phyloP scores from a whole-genome alignment of 1,140 invertebrate genomes.

The Dendrolimus punctatus region DNA sequence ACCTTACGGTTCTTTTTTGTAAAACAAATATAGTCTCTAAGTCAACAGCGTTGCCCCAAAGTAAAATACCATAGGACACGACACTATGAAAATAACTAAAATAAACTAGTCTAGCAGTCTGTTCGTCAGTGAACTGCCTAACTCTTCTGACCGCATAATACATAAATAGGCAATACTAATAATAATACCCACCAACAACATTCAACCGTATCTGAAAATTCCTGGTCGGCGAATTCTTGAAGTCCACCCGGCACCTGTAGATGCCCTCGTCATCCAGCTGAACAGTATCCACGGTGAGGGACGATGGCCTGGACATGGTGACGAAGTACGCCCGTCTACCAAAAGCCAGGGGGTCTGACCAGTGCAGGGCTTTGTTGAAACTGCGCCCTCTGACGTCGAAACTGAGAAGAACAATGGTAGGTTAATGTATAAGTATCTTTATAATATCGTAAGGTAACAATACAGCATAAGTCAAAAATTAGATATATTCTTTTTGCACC shows the following conservation, averaged over 20 bases:
- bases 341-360: conserved; percentile 83
- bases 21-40: too few species aligned
- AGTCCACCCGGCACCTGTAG: conserved; percentile 92
- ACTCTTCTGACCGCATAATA: too few species aligned
- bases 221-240: conserved; percentile 90
- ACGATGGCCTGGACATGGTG: conserved; percentile 81
- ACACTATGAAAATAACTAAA: too few species aligned
- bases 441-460: too few species aligned
- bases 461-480: too few species aligned
- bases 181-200: conserved; percentile 91
- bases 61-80: too few species aligned
- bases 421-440: neutral
- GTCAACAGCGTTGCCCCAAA: too few species aligned
- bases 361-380: conserved; percentile 83
- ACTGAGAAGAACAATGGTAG: conserved; percentile 64
- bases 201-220: conserved; percentile 92
- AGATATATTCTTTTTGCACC: too few species aligned
- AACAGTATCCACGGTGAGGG: conserved; percentile 84
- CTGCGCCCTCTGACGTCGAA: conserved; percentile 86
- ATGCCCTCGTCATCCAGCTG: conserved; percentile 87
- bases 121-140: too few species aligned
- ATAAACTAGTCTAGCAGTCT: too few species aligned
- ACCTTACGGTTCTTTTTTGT: too few species aligned
- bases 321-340: conserved; percentile 86
- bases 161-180: neutral